These are phyloP conservation scores for Trogon melanurus DNA, from an alignment of 2,113 vertebrate genomes.

Conservation along the genomic window DNA sequence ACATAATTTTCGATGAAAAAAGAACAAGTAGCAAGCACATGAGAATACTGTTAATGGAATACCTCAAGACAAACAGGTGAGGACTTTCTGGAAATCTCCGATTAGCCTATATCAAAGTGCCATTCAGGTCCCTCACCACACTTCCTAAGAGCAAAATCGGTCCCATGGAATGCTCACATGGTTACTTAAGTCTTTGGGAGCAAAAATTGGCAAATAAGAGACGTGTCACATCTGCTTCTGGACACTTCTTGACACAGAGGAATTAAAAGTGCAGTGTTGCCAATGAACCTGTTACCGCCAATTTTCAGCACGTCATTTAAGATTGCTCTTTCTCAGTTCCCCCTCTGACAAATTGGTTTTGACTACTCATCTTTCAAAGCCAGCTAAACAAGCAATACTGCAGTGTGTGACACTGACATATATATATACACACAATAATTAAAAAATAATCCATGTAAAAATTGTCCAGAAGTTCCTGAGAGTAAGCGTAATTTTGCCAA, in stretches of 20 bases:
- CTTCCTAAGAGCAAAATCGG: neutral
- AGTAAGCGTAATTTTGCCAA: neutral
- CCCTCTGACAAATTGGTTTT: neutral
- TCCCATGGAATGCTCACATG: neutral
- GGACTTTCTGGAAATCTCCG: neutral
- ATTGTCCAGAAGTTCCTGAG: neutral
- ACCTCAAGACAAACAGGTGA: neutral
- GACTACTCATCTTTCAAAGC: neutral
- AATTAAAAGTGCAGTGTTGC: neutral
- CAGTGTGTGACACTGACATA: neutral
- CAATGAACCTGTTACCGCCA: neutral
- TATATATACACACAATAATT: neutral
- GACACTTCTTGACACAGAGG: neutral
- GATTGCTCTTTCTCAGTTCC: neutral
- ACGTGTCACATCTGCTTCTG: neutral
- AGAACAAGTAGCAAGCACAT: neutral
- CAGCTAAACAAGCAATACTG: neutral
- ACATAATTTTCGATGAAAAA: neutral
- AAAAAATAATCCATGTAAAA: neutral
- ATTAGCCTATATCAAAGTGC: neutral
- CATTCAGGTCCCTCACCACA: neutral
- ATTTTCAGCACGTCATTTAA: neutral
- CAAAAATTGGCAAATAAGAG: neutral
- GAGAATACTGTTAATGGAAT: neutral
- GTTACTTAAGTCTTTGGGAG: neutral